Conservation (phyloP, 2,113 vertebrate species). For the Ovis canadensis region DNA sequence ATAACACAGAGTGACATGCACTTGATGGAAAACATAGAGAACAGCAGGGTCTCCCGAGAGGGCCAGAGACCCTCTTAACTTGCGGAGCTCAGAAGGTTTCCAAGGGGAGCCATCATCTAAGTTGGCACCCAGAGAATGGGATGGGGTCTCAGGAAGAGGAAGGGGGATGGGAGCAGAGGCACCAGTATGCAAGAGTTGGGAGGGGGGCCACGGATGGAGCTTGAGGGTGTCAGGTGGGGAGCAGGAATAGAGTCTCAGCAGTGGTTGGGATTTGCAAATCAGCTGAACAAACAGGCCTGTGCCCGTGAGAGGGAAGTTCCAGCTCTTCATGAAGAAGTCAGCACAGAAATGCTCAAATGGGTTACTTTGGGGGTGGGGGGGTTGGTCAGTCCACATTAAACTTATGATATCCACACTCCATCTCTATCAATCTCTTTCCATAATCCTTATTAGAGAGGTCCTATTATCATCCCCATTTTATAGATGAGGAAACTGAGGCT, state of each 20-base stretch:
- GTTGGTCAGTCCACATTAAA: neutral
- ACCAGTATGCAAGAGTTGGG: neutral
- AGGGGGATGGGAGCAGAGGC: neutral
- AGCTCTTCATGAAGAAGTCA: neutral
- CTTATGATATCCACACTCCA: fast-evolving
- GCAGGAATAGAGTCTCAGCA: neutral
- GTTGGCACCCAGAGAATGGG: neutral
- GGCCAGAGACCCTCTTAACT: neutral
- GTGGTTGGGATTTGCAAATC: neutral
- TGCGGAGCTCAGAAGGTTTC: neutral
- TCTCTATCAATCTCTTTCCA: neutral
- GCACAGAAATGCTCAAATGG: neutral
- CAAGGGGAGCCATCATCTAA: fast-evolving
- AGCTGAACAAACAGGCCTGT: too few relatives aligned
- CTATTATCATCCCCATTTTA: neutral
- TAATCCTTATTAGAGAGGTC: neutral
- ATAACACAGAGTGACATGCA: fast-evolving
- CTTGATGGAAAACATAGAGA: neutral
- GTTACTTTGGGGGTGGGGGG: fast-evolving
- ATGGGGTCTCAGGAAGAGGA: neutral
- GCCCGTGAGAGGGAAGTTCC: neutral
- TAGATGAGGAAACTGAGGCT: neutral
- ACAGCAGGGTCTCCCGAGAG: neutral
- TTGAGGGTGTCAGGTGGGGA: neutral
- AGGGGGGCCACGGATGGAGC: fast-evolving